Conservation (phyloP, 2,888 invertebrate species). For the Argynnis bischoffii region DNA sequence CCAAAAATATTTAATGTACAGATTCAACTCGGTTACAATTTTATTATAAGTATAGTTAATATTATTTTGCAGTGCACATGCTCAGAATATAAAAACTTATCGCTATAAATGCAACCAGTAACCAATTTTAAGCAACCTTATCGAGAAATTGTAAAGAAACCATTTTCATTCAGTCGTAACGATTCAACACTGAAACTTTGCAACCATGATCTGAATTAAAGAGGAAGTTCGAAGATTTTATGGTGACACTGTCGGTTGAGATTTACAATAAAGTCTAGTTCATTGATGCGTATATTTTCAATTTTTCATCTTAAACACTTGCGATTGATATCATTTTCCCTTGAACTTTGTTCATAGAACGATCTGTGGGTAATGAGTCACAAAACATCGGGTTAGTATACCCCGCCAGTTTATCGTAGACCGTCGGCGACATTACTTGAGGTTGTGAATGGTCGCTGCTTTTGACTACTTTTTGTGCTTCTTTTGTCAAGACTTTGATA, state of each 20-base stretch:
- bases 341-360: constrained; percentile 32
- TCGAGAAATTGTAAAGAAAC: constrained; percentile 14
- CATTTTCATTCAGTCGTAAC: constrained; percentile 37
- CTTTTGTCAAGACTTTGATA: constrained; percentile 21
- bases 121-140: too few relatives aligned
- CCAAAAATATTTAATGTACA: too few relatives aligned
- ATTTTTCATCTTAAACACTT: constrained; percentile 37
- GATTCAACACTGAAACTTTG: constrained; percentile 39
- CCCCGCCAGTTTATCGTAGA: constrained; percentile 46
- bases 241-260: constrained; percentile 45
- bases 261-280: constrained; percentile 49
- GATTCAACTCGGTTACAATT: too few relatives aligned
- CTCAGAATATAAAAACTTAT: too few relatives aligned
- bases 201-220: constrained; percentile 55
- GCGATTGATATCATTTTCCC: constrained; percentile 37
- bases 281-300: constrained; percentile 32
- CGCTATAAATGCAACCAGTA: too few relatives aligned
- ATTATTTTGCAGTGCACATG: too few relatives aligned
- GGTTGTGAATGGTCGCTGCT: constrained; percentile 41
- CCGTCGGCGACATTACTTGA: constrained; percentile 42
- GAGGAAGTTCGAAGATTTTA: constrained; percentile 53
- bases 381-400: constrained; percentile 54
- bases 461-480: constrained; percentile 25
- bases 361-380: constrained; percentile 49
- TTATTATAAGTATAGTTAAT: too few relatives aligned